These are phyloP conservation scores for Stegana nigrithorax DNA, from an alignment of 2,888 invertebrate species.

Conservation along the genomic window DNA sequence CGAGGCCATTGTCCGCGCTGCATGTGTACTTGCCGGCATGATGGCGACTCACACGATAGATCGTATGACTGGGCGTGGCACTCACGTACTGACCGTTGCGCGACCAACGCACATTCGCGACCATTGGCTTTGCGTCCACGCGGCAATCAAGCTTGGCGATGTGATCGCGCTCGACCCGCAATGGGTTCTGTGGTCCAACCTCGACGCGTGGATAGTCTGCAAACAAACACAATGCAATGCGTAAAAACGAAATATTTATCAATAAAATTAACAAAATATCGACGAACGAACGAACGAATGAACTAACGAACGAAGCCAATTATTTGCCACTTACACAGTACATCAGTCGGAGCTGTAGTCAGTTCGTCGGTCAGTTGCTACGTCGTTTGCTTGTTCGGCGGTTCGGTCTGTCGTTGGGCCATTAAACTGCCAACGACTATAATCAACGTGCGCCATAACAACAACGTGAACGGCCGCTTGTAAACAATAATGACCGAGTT, in stretches of 20 bases:
- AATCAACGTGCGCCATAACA: conserved; percentile 45
- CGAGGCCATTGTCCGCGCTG: conserved; percentile 87
- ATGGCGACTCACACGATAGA: conserved; percentile 82
- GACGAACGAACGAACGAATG: too few relatives aligned
- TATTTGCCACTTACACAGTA: too few relatives aligned
- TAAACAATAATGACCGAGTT: conserved; percentile 10
- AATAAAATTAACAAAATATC: too few relatives aligned
- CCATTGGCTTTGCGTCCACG: conserved; percentile 92
- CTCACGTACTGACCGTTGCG: conserved; percentile 87
- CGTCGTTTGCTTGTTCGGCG: too few relatives aligned
- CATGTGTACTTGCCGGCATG: conserved; percentile 93
- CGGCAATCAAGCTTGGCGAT: conserved; percentile 86
- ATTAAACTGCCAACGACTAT: conserved; percentile 54
- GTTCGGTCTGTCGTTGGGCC: conserved; percentile 29
- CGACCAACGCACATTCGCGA: conserved; percentile 86
- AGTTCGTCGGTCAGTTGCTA: too few relatives aligned
- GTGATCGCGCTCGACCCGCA: conserved; percentile 87
- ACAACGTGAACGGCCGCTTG: conserved; percentile 19
- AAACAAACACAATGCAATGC: conserved; percentile 23
- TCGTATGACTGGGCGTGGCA: conserved; percentile 80
- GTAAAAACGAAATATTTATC: conserved; percentile 49
- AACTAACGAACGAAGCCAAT: conserved; percentile 22
- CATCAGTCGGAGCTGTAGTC: too few relatives aligned
- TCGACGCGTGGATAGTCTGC: conserved; percentile 92
- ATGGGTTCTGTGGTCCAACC: conserved; percentile 90